Evolutionary conservation across 2,113 vertebrate genomes (phyloP).

Genomic region (Forbesichthys papilliferus): DNA sequence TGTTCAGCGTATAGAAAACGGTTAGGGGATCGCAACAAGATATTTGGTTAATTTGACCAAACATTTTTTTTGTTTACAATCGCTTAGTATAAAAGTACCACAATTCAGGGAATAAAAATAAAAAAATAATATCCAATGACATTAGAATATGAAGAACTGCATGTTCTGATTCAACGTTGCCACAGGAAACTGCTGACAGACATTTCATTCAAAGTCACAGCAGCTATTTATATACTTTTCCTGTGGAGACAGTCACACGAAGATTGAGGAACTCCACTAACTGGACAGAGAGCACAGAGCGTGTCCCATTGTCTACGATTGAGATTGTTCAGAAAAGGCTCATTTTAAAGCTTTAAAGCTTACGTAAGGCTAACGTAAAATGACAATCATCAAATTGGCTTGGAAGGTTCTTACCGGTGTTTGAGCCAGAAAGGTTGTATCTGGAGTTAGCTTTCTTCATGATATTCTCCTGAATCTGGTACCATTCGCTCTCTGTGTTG

Average conservation of each 20-base stretch:
- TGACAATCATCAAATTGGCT: not conserved
- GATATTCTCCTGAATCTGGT: conserved; percentile 97
- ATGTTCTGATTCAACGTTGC: conserved; percentile 54
- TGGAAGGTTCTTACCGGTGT: conserved; percentile 82
- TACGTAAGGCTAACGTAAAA: too few species aligned
- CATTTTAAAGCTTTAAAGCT: not conserved
- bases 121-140: conserved; percentile 9
- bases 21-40: too few species aligned
- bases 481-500: conserved; percentile 97
- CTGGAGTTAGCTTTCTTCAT: conserved; percentile 95
- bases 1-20: too few species aligned
- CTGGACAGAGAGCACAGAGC: too few species aligned
- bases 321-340: conserved; percentile 8
- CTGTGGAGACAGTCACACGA: conserved; percentile 20
- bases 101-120: too few species aligned
- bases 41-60: too few species aligned
- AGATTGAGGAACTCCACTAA: conserved; percentile 19
- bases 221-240: conserved; percentile 56
- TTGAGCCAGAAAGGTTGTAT: conserved; percentile 95
- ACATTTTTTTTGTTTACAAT: too few species aligned
- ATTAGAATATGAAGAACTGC: conserved; percentile 30
- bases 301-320: too few species aligned
- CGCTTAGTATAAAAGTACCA: too few species aligned
- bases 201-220: conserved; percentile 34
- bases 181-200: conserved; percentile 57